Conservation (phyloP, 2,888 invertebrate species). For the Drosophila lacicola region DNA sequence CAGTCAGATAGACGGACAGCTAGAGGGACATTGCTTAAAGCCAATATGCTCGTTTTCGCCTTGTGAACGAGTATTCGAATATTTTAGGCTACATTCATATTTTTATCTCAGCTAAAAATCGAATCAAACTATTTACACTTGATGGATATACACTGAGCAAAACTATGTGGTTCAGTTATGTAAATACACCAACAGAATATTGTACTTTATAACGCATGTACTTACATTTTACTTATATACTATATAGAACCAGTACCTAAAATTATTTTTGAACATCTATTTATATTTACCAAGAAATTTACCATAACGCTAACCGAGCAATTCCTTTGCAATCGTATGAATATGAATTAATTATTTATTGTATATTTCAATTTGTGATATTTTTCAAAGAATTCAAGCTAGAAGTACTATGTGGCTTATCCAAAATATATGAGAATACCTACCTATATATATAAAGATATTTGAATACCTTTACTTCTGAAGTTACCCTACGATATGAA, state of each 20-base stretch:
- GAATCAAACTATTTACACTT: conserved; percentile 72
- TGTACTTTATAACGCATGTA: conserved; percentile 54
- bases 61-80: conserved; percentile 10
- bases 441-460: conserved; percentile 26
- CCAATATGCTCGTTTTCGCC: no score
- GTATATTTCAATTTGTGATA: conserved; percentile 79
- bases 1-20: no score
- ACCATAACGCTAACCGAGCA: conserved; percentile 55
- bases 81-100: conserved; percentile 28
- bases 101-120: conserved; percentile 6
- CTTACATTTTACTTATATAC: conserved; percentile 18
- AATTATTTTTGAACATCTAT: conserved; percentile 51
- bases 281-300: conserved; percentile 54
- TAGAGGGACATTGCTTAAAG: no score
- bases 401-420: conserved; percentile 78
- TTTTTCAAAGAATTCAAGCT: conserved; percentile 79
- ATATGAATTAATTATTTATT: conserved; percentile 73
- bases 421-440: conserved; percentile 43
- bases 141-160: conserved; percentile 21
- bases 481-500: conserved; percentile 54
- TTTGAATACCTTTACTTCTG: conserved; percentile 46
- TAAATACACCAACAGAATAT: conserved; percentile 61
- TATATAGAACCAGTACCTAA: conserved; percentile 67
- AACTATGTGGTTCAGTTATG: conserved; percentile 34
- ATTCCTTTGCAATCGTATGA: conserved; percentile 66